Evolutionary conservation across 2,888 invertebrate species (phyloP).

Genomic region (Muschampia plurimacula): DNA sequence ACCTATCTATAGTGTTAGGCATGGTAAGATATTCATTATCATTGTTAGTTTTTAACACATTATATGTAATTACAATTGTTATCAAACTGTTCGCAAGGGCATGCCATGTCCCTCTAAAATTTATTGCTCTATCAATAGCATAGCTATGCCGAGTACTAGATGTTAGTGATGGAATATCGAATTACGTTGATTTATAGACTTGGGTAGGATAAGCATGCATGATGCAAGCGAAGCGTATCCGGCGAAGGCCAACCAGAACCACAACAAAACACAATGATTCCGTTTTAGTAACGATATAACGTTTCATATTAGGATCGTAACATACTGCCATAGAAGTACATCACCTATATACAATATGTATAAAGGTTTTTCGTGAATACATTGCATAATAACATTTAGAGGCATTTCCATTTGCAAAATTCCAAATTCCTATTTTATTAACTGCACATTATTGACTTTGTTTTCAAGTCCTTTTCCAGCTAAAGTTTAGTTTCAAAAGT

Average conservation of each 20-base stretch:
- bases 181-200: slow-evolving; percentile 53
- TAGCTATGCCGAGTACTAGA: slow-evolving; percentile 54
- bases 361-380: neutral
- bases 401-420: too few relatives aligned
- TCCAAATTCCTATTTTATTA: too few relatives aligned
- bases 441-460: too few relatives aligned
- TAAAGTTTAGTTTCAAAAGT: too few relatives aligned
- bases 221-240: slow-evolving; percentile 58
- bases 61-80: slow-evolving; percentile 7
- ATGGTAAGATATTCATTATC: neutral
- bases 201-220: slow-evolving; percentile 49
- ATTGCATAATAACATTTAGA: neutral
- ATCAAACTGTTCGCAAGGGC: slow-evolving; percentile 23
- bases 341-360: neutral
- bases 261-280: slow-evolving; percentile 45
- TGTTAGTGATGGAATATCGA: slow-evolving; percentile 54
- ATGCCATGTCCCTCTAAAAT: slow-evolving; percentile 57
- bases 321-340: neutral
- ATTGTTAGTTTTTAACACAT: neutral
- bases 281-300: slow-evolving; percentile 27
- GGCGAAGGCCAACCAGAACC: slow-evolving; percentile 51
- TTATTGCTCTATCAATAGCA: slow-evolving; percentile 68
- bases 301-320: slow-evolving; percentile 17
- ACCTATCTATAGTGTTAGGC: too few relatives aligned
- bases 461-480: too few relatives aligned